Evolutionary conservation across 2,797 vertebrate species (phyloP).

Genomic region (Syndactyla subalaris): DNA sequence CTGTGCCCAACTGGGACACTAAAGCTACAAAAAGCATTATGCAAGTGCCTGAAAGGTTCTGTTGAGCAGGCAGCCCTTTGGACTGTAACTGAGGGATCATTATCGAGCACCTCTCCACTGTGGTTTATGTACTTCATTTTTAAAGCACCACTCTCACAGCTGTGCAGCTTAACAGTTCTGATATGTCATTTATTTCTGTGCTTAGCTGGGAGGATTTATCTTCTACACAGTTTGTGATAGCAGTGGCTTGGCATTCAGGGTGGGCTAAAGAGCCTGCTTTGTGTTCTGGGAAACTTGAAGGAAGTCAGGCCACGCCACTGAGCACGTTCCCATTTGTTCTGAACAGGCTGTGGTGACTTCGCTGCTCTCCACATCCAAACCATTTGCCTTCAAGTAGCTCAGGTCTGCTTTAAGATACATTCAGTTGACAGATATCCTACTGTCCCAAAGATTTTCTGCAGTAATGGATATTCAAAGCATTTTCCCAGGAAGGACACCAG

Average conservation of each 20-base stretch:
- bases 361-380: background rate
- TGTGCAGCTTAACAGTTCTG: background rate
- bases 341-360: background rate
- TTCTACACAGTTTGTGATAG: background rate
- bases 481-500: background rate
- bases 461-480: background rate
- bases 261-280: background rate
- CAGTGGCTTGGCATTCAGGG: background rate
- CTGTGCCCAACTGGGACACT: background rate
- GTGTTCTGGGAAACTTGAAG: background rate
- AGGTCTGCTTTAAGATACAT: background rate
- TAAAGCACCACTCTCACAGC: background rate
- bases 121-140: slow-evolving; percentile 17
- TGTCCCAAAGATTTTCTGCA: background rate
- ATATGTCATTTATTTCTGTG: background rate
- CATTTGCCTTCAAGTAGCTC: background rate
- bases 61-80: background rate
- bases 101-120: background rate
- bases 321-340: background rate
- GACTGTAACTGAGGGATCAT: background rate
- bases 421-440: background rate
- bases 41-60: background rate
- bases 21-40: background rate
- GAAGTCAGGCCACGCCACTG: background rate
- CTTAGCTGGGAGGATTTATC: slow-evolving; percentile 28